phyloP scores from a whole-genome alignment of 2,113 vertebrate genomes.

The Trichechus manatus region DNA sequence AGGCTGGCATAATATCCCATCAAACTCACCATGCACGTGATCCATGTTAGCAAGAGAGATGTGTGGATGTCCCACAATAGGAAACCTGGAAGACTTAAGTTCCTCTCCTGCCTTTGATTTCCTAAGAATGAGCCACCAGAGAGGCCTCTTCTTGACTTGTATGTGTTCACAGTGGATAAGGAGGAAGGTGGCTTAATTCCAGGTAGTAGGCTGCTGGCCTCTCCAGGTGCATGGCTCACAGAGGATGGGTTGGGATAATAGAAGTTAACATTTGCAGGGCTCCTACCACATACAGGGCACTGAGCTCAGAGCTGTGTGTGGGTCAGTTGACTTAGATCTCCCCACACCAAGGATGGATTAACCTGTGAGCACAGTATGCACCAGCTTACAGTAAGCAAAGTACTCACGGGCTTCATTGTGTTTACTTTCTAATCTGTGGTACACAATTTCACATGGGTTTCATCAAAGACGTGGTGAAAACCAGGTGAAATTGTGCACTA shows the following conservation, averaged over 20 bases:
- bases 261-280: neutral
- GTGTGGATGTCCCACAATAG: rapidly evolving
- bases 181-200: neutral
- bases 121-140: neutral
- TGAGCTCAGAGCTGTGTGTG: rapidly evolving
- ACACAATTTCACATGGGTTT: too few species aligned
- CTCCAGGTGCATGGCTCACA: neutral
- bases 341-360: too few species aligned
- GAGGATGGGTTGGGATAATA: neutral
- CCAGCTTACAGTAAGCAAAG: too few species aligned
- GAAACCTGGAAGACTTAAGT: neutral
- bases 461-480: too few species aligned
- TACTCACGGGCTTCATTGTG: too few species aligned
- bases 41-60: neutral
- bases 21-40: rapidly evolving
- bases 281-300: rapidly evolving
- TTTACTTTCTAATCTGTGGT: too few species aligned
- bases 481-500: too few species aligned
- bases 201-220: too few species aligned
- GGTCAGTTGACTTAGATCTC: neutral
- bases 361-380: too few species aligned
- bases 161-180: neutral
- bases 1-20: rapidly evolving
- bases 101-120: neutral
- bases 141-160: neutral